A percentile compares a stretch with the other conserved stretches of the same genome.
Conservation (phyloP, 2,888 invertebrate species). For the Apamea anceps region DNA sequence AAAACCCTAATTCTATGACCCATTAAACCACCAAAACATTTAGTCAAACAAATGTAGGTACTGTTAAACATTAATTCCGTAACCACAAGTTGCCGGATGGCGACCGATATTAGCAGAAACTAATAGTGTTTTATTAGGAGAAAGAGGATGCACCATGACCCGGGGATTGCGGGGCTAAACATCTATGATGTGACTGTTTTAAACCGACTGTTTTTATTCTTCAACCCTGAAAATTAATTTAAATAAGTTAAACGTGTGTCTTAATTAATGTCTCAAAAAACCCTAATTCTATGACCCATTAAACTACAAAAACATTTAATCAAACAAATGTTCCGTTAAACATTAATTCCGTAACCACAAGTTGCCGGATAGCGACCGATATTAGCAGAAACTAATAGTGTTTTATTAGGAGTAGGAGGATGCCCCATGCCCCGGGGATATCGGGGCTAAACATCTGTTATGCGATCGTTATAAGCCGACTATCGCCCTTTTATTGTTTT, state of each 20-base stretch:
- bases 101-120: too few relatives aligned
- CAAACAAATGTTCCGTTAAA: constrained; percentile 40
- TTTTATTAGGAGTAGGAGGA: constrained; percentile 53
- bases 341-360: constrained; percentile 34
- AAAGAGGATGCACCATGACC: too few relatives aligned
- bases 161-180: too few relatives aligned
- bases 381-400: constrained; percentile 56
- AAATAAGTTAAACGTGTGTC: too few relatives aligned
- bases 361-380: constrained; percentile 43
- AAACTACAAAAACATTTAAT: constrained; percentile 26
- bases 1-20: too few relatives aligned
- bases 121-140: too few relatives aligned
- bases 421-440: constrained; percentile 31
- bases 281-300: not conserved
- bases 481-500: constrained; percentile 42
- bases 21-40: too few relatives aligned
- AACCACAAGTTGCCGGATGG: too few relatives aligned
- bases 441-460: constrained; percentile 56
- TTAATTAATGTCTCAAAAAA: not conserved
- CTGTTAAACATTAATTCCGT: too few relatives aligned
- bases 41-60: too few relatives aligned
- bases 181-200: too few relatives aligned
- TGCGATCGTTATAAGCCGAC: constrained; percentile 48
- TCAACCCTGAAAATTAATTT: not conserved
- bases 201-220: too few relatives aligned